These are phyloP conservation scores for Galago senegalensis DNA, from an alignment of 2,797 vertebrate genomes.

Conservation along the genomic window DNA sequence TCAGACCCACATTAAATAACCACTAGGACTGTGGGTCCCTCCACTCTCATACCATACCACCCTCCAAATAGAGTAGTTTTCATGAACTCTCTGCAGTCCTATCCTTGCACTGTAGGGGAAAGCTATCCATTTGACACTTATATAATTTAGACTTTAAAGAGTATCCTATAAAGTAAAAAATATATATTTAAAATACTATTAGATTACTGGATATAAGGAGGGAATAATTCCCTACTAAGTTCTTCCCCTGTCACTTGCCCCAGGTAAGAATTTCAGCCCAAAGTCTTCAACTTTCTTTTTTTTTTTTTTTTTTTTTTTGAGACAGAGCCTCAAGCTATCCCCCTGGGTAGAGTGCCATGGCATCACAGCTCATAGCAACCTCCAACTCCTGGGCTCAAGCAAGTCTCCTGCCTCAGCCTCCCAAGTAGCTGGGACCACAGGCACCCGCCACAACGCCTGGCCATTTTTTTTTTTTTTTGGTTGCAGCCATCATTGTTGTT, in stretches of 20 bases:
- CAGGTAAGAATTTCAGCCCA: constrained; percentile 13
- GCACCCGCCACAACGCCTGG: too few relatives aligned
- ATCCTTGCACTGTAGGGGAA: not conserved
- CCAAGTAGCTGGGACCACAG: too few relatives aligned
- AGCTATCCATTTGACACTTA: not conserved
- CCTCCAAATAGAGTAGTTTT: not conserved
- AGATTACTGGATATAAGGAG: not conserved
- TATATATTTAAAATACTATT: not conserved
- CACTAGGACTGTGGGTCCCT: not conserved
- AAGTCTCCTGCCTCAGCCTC: too few relatives aligned
- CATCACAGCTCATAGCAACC: too few relatives aligned
- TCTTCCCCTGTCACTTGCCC: not conserved
- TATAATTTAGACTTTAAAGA: constrained; percentile 4
- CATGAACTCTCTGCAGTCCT: not conserved
- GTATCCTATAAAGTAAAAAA: not conserved
- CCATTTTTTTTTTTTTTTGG: too few relatives aligned
- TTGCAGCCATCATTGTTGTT: too few relatives aligned
- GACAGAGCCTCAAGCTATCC: too few relatives aligned
- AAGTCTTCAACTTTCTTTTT: not conserved
- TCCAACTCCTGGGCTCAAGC: too few relatives aligned
- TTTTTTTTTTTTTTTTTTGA: too few relatives aligned
- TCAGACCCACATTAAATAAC: not conserved
- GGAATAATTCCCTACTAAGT: not conserved
- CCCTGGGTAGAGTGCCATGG: too few relatives aligned
- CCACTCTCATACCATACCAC: not conserved